Evolutionary conservation across 2,113 vertebrate species (phyloP).

Genomic region (Agapornis roseicollis): DNA sequence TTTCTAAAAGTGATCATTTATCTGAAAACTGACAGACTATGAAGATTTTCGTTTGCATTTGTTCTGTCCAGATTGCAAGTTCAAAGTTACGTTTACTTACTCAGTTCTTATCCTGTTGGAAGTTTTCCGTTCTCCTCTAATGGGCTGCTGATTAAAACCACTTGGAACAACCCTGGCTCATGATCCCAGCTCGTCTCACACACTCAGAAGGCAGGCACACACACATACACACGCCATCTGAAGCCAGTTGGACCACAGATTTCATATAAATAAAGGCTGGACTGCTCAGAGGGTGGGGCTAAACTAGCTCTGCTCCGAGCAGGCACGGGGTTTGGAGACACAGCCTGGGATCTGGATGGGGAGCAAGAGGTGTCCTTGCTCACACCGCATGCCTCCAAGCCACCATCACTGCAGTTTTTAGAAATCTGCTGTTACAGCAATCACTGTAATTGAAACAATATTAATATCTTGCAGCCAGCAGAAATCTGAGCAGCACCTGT

Average conservation of each 20-base stretch:
- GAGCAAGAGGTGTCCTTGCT: slow-evolving; percentile 6
- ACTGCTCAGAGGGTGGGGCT: slow-evolving; percentile 73
- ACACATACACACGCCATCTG: slow-evolving; percentile 65
- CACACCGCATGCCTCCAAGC: neutral
- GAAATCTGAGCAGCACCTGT: slow-evolving; percentile 3
- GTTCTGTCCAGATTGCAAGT: slow-evolving; percentile 53
- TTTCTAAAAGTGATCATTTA: slow-evolving; percentile 17
- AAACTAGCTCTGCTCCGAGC: neutral
- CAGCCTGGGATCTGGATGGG: neutral
- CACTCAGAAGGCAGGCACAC: slow-evolving; percentile 55
- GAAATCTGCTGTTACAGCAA: slow-evolving; percentile 20
- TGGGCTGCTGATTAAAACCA: slow-evolving; percentile 74
- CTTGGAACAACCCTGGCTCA: slow-evolving; percentile 67
- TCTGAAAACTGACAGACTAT: slow-evolving; percentile 41
- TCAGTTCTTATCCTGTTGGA: slow-evolving; percentile 68
- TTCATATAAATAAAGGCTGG: slow-evolving; percentile 66
- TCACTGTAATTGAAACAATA: neutral
- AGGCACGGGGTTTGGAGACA: neutral
- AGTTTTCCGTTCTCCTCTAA: slow-evolving; percentile 69
- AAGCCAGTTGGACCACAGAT: slow-evolving; percentile 68
- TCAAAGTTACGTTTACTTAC: slow-evolving; percentile 79
- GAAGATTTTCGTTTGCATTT: slow-evolving; percentile 15
- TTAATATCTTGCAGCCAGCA: neutral
- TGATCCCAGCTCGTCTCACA: slow-evolving; percentile 64
- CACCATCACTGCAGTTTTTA: slow-evolving; percentile 45